These are phyloP conservation scores for Setophaga coronata DNA, from an alignment of 2,113 vertebrate genomes.

Conservation along the genomic window DNA sequence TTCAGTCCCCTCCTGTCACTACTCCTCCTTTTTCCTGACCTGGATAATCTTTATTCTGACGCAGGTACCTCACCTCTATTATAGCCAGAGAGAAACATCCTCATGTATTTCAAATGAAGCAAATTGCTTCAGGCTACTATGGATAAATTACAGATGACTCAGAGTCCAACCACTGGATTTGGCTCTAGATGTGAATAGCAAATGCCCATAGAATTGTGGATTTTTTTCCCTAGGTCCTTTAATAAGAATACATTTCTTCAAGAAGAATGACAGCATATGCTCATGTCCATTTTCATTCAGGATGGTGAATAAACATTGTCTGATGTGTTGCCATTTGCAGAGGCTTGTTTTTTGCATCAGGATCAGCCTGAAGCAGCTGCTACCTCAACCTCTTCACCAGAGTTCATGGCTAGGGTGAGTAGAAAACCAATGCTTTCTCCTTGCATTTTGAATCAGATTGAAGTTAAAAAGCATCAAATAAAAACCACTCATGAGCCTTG, in stretches of 20 bases:
- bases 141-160: not conserved
- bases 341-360: not conserved
- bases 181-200: not conserved
- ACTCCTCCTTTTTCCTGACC: not conserved
- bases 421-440: not conserved
- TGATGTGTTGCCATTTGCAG: not conserved
- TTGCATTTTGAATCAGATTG: not conserved
- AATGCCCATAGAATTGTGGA: not conserved
- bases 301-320: not conserved
- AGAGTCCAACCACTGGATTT: not conserved
- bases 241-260: not conserved
- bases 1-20: slow-evolving; percentile 1
- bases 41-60: slow-evolving; percentile 12
- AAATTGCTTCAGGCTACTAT: not conserved
- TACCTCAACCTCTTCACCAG: not conserved
- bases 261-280: not conserved
- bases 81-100: not conserved
- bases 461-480: not conserved
- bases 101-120: not conserved
- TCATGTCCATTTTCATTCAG: not conserved
- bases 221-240: not conserved
- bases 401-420: not conserved
- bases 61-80: not conserved
- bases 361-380: not conserved
- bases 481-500: not conserved